Evolutionary conservation across 1,140 invertebrate genomes (phyloP), one percentile per base, ranked within the genome.

Genomic region (Meloidogyne chitwoodi): DNA sequence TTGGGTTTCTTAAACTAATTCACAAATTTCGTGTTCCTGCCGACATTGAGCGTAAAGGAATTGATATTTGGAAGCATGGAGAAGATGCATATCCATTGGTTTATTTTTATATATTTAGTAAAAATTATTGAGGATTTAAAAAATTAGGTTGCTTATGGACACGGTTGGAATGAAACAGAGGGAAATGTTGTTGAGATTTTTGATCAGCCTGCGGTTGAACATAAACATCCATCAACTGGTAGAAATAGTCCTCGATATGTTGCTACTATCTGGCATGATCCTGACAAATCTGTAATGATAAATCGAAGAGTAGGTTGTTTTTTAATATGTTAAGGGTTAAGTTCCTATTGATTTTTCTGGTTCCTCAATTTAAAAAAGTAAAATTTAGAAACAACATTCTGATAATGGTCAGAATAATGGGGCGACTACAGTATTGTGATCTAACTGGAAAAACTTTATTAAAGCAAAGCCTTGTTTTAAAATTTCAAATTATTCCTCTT

Each of bases 41-140:
- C 29, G 89, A 90, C 70, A 82, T 89, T 19, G 90, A 91, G 84
- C 69, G 88, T 3, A 88, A 89, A 88, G 90, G 90, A 88, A 44
- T 81, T 38, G 90, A 90, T 81, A 88, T 90, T 14, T 84, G 87
- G 8, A 90, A 89, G 77, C 90, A 90, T 78, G 88, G 88, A 1
- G 90, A 90, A 77, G 88, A 88, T 6, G 89, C 89, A 0, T 90
- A 90, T 79, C 90, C 90, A 0, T 74, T 85, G 29, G 85, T 87
- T 67, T 56, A n/a, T 56, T 56, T n/a, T n/a, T n/a, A 56, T 3
- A 2, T 56, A 56, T n/a, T 48, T n/a, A 48, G 8, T 6, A 56
- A n/a, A 5, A 48, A 48, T 14, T 19, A 31, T n/a, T n/a, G n/a
- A n/a, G 29, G 29, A 6, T 31, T 48, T 16, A 5, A 56, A 56